Evolutionary conservation across 2,797 vertebrate genomes (phyloP), one percentile per base, ranked within the genome.

Genomic region (Acrossocheilus wenchowensis): DNA sequence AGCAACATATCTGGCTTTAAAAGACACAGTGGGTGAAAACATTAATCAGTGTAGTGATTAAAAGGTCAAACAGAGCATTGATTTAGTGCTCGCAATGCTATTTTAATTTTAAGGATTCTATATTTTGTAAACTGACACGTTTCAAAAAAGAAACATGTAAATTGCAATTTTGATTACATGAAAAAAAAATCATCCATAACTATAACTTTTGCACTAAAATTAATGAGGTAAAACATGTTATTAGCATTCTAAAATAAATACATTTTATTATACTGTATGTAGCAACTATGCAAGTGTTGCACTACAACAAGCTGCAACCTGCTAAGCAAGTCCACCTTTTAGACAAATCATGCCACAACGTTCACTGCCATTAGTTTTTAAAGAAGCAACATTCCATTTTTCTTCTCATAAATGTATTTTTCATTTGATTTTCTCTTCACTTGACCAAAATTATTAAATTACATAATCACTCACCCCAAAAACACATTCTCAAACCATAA

Each of bases 311-410:
- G 78, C 4, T 43, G n/a, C 23, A 45, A 64, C 78, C 57, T 80
- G 78, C 41, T 19, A 30, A 80, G 57, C n/a, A n/a, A 80, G 78
- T 80, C 45, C n/a, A 79, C 21, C 21, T 77, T 39, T 78, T 12
- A 60, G 12, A 5, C 21, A 78, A 78, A 78, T 54, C 21, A 15
- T 5, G 34, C 11, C 75, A 78, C 34, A 15, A n/a, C 4, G 52
- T 60, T 60, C 17, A 2, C 10, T 9, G 17, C 10, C 3, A 77
- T 14, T 23, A 26, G 23, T 3, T 78, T 41, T 26, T 54, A 78
- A 60, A 78, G 12, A 41, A 78, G 36, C 36, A 60, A 60, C 36
- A 60, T 78, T 39, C 3, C 12, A 39, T 9, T 60, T 7, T 60
- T 41, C 50, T 14, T 54, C 30, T 54, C 30, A 41, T 17, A 3